Conservation (phyloP, 2,888 invertebrate genomes). For the Scrobipalpa costella region DNA sequence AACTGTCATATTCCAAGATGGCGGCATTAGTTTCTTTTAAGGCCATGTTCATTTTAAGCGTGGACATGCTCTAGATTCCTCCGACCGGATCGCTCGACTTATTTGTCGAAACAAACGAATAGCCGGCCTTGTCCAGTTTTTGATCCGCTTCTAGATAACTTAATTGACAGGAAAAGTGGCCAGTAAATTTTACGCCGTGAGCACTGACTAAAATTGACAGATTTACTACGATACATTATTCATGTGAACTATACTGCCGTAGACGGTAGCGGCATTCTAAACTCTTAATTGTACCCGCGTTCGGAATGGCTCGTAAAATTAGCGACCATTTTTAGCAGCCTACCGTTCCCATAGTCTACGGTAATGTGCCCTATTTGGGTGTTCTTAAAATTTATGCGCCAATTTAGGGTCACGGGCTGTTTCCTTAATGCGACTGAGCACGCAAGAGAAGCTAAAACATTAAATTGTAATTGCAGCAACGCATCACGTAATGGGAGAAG, state of each 20-base stretch:
- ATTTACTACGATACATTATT: conserved; percentile 21
- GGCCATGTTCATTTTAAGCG: too few species aligned
- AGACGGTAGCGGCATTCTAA: conserved; percentile 16
- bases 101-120: conserved; percentile 25
- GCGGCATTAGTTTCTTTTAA: too few species aligned
- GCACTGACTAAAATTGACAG: conserved; percentile 18
- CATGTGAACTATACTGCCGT: conserved; percentile 18
- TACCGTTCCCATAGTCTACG: conserved; percentile 15
- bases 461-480: conserved; percentile 40
- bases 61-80: conserved; percentile 38
- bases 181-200: conserved; percentile 14
- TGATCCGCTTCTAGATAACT: conserved; percentile 7
- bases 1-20: too few species aligned
- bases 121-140: not conserved
- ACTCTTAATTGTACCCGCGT: conserved; percentile 13
- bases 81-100: conserved; percentile 26
- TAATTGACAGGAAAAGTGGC: conserved; percentile 20
- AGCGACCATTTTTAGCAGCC: conserved; percentile 20
- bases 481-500: conserved; percentile 45
- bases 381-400: conserved; percentile 28
- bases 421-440: conserved; percentile 44
- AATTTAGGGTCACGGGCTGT: conserved; percentile 42
- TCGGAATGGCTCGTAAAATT: conserved; percentile 16
- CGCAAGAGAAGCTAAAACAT: conserved; percentile 42
- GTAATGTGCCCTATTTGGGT: conserved; percentile 30